phyloP scores from a whole-genome alignment of 2,888 invertebrate genomes.

The Drosophila falleni region DNA sequence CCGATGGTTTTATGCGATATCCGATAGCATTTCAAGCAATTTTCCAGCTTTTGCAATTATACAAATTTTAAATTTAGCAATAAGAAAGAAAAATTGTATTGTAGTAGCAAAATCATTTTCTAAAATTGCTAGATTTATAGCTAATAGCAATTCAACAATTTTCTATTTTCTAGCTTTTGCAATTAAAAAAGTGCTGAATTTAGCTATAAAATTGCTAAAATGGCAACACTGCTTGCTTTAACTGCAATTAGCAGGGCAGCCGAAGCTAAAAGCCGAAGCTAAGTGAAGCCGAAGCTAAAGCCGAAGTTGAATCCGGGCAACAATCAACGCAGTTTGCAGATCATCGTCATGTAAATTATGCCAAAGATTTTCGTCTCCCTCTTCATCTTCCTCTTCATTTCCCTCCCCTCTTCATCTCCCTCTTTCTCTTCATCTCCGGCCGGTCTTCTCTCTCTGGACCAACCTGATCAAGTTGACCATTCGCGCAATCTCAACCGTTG shows the following conservation, averaged over 20 bases:
- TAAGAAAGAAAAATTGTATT: too few species aligned
- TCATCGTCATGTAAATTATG: conserved; percentile 67
- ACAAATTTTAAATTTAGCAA: too few species aligned
- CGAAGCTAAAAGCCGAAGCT: conserved; percentile 23
- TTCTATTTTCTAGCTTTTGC: too few species aligned
- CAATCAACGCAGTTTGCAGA: conserved; percentile 37
- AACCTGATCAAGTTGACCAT: conserved; percentile 50
- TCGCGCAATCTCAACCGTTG: conserved; percentile 45
- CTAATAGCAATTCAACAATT: too few species aligned
- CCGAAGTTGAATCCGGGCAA: conserved; percentile 53
- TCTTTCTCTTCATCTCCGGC: conserved; percentile 21
- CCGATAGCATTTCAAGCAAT: too few species aligned
- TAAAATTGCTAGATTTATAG: too few species aligned
- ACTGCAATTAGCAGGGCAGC: conserved; percentile 78
- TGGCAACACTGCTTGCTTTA: conserved; percentile 57
- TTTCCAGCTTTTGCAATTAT: too few species aligned
- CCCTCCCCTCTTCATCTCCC: background rate
- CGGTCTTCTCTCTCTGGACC: conserved; percentile 26
- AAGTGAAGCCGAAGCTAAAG: conserved; percentile 11
- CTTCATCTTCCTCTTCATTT: background rate
- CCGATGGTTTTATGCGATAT: too few species aligned
- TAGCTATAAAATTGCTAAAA: too few species aligned
- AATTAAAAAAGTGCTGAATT: too few species aligned
- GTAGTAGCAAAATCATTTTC: too few species aligned
- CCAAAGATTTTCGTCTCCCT: conserved; percentile 44